Conservation (phyloP, 2,888 invertebrate species). For the Diarsia rubi region DNA sequence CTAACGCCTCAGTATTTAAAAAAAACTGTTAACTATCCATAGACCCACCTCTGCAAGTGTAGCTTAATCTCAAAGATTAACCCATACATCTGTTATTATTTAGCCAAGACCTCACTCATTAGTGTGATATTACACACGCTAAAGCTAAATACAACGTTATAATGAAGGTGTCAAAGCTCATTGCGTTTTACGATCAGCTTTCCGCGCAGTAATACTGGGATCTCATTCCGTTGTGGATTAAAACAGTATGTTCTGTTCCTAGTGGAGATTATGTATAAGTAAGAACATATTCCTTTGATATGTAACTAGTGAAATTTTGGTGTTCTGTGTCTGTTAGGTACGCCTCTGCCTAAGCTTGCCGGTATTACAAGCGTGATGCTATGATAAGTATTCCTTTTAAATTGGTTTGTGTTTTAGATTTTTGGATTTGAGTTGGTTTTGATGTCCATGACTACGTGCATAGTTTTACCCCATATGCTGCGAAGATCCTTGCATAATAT, state of each 20-base stretch:
- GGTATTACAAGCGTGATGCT: no score
- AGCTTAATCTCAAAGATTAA: background rate
- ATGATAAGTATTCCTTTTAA: no score
- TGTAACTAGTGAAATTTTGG: no score
- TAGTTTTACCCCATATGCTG: no score
- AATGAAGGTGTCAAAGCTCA: constrained; percentile 43
- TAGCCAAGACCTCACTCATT: background rate
- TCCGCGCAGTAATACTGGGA: constrained; percentile 20
- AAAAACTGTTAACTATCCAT: background rate
- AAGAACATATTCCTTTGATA: background rate
- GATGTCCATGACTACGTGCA: no score
- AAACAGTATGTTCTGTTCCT: constrained; percentile 21
- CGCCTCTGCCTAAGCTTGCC: no score
- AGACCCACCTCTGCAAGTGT: background rate
- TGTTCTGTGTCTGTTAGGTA: no score
- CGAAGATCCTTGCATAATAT: no score
- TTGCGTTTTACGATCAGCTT: constrained; percentile 54
- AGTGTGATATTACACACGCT: constrained; percentile 1
- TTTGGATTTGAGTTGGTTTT: no score
- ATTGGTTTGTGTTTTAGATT: no score
- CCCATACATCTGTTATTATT: background rate
- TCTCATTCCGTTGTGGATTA: constrained; percentile 52
- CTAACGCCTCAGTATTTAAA: no score
- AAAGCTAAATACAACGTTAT: constrained; percentile 8
- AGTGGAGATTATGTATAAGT: constrained; percentile 5